Conservation (phyloP, 92 coral and sea anemone species). For the Scolanthus callimorphus region DNA sequence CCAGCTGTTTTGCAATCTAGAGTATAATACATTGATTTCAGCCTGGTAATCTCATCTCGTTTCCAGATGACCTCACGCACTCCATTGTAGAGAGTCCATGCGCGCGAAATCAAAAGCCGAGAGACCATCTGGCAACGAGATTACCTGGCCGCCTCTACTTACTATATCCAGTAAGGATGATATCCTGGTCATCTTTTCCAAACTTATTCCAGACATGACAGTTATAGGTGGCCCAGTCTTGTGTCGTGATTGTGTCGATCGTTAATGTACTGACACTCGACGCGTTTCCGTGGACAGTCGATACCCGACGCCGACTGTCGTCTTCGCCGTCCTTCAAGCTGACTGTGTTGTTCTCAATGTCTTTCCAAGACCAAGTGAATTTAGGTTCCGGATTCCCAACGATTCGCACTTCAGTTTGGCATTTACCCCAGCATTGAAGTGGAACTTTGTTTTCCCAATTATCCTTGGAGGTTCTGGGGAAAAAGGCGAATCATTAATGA, state of each 20-base stretch:
- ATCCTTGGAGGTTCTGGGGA: slow-evolving; percentile 60
- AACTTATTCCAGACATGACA: slow-evolving; percentile 48
- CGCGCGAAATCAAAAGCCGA: too few species aligned
- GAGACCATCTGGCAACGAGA: too few species aligned
- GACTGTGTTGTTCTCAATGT: slow-evolving; percentile 24
- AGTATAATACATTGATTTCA: too few species aligned
- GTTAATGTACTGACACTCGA: slow-evolving; percentile 62
- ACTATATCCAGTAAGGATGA: slow-evolving; percentile 67
- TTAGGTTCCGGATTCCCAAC: slow-evolving; percentile 72
- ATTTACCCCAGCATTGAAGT: slow-evolving; percentile 63
- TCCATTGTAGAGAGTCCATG: too few species aligned
- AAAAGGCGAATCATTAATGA: neutral
- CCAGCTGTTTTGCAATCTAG: too few species aligned
- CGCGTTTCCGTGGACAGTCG: slow-evolving; percentile 32
- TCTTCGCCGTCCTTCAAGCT: slow-evolving; percentile 57
- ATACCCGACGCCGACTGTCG: slow-evolving; percentile 55
- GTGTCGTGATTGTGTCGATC: slow-evolving; percentile 49
- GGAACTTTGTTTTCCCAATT: slow-evolving; percentile 51
- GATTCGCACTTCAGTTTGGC: slow-evolving; percentile 68
- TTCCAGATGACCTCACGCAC: too few species aligned
- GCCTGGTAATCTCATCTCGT: too few species aligned
- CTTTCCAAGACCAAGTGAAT: slow-evolving; percentile 77
- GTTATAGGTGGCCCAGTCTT: slow-evolving; percentile 55
- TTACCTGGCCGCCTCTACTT: too few species aligned
- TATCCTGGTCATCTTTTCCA: slow-evolving; percentile 15